Percentiles rank a stretch among this genome's conserved stretches.
phyloP scores from a whole-genome alignment of 2,888 invertebrate genomes.

The Drosophila emarginata region DNA sequence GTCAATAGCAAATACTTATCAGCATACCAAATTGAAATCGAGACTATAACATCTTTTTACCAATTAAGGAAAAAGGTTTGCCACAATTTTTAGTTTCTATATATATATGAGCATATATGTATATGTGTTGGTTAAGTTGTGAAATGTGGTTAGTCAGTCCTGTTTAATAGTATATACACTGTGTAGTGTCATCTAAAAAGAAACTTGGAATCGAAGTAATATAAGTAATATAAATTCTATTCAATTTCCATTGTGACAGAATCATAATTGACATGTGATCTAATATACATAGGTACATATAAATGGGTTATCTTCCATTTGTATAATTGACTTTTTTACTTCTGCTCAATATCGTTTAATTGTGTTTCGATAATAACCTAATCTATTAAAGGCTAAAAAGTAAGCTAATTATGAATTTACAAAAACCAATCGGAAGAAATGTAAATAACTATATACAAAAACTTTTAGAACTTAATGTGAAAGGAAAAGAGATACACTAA shows the following conservation, averaged over 20 bases:
- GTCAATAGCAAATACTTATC: conserved; percentile 37
- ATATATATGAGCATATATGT: too few relatives aligned
- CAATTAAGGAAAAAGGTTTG: conserved; percentile 70
- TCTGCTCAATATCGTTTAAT: conserved; percentile 33
- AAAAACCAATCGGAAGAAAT: neutral
- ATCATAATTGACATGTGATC: conserved; percentile 56
- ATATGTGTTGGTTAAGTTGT: neutral
- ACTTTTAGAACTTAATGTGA: neutral
- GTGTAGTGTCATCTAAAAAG: neutral
- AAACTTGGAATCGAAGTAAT: neutral
- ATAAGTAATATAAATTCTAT: neutral
- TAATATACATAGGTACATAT: conserved; percentile 29
- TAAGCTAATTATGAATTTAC: neutral
- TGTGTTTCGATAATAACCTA: conserved; percentile 48
- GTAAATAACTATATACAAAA: neutral
- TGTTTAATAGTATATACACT: neutral
- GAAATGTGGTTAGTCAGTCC: conserved; percentile 1
- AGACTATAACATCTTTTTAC: conserved; percentile 26
- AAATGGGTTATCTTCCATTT: conserved; percentile 23
- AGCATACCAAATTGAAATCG: conserved; percentile 2
- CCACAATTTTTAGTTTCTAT: neutral
- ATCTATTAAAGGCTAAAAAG: conserved; percentile 43
- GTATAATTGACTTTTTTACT: neutral
- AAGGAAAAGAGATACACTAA: neutral
- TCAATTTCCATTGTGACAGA: neutral